These are phyloP conservation scores for Panagrolaimus sp. DNA, from an alignment of 1,140 invertebrate genomes.

Conservation along the genomic window DNA sequence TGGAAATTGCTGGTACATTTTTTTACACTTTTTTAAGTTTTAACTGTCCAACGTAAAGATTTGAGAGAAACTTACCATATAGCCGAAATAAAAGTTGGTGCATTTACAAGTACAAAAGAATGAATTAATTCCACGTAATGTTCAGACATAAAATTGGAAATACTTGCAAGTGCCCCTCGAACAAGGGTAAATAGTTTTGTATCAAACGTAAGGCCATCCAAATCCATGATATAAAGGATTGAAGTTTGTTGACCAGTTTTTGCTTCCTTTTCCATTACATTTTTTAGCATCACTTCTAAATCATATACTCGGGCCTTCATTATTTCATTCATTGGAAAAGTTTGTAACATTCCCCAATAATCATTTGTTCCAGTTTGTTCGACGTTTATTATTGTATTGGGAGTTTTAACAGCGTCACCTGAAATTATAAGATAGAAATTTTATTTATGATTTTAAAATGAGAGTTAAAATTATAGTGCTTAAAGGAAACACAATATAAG, in stretches of 20 bases:
- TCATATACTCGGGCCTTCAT: constrained; percentile 54
- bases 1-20: no score
- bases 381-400: constrained; percentile 50
- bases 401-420: constrained; percentile 39
- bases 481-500: no score
- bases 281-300: constrained; percentile 50
- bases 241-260: constrained; percentile 50
- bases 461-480: no score
- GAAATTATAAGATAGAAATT: no score
- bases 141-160: constrained; percentile 55
- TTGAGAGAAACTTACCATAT: constrained; percentile 34
- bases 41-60: no score
- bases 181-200: constrained; percentile 40
- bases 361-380: constrained; percentile 56
- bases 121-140: constrained; percentile 56
- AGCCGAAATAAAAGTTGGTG: constrained; percentile 47
- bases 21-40: no score
- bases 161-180: constrained; percentile 47
- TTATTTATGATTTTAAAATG: no score
- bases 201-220: constrained; percentile 50
- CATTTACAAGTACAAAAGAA: constrained; percentile 52
- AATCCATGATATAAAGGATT: constrained; percentile 56
- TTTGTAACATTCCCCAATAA: constrained; percentile 55
- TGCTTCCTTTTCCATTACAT: constrained; percentile 52
- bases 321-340: constrained; percentile 52